These are phyloP conservation scores for Pelmatolapia mariae DNA, from an alignment of 2,113 vertebrate genomes.

Conservation along the genomic window DNA sequence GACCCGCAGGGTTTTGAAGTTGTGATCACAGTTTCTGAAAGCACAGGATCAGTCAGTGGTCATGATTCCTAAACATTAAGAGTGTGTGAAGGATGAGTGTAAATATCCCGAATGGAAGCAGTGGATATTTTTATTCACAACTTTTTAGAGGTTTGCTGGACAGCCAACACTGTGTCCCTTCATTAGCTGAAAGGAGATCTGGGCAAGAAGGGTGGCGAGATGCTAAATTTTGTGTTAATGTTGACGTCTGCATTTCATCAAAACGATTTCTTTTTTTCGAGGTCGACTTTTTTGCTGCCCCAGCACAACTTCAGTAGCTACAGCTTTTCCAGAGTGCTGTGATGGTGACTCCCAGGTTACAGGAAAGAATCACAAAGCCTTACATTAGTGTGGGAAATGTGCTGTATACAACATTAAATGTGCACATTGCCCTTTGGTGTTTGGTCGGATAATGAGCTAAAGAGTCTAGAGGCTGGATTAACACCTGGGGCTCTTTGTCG, in stretches of 20 bases:
- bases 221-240: slow-evolving; percentile 68
- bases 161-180: slow-evolving; percentile 72
- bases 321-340: neutral
- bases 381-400: neutral
- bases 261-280: slow-evolving; percentile 46
- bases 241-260: slow-evolving; percentile 74
- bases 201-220: slow-evolving; percentile 36
- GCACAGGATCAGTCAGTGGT: slow-evolving; percentile 63
- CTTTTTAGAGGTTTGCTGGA: slow-evolving; percentile 53
- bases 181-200: slow-evolving; percentile 61
- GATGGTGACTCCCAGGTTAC: neutral
- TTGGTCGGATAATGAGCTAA: neutral
- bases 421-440: neutral
- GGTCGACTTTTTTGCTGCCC: slow-evolving; percentile 26
- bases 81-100: slow-evolving; percentile 69
- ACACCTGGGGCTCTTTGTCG: neutral
- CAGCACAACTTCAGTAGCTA: slow-evolving; percentile 38
- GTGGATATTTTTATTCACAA: slow-evolving; percentile 73
- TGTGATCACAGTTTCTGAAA: slow-evolving; percentile 59
- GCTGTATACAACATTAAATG: neutral
- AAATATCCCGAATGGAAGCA: slow-evolving; percentile 71
- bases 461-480: neutral
- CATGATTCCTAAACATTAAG: slow-evolving; percentile 65
- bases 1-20: slow-evolving; percentile 49
- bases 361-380: neutral